Percentiles rank a stretch among this genome's conserved stretches.
These are phyloP conservation scores for Unio delphinus DNA, from an alignment of 2,888 invertebrate species.

Conservation along the genomic window DNA sequence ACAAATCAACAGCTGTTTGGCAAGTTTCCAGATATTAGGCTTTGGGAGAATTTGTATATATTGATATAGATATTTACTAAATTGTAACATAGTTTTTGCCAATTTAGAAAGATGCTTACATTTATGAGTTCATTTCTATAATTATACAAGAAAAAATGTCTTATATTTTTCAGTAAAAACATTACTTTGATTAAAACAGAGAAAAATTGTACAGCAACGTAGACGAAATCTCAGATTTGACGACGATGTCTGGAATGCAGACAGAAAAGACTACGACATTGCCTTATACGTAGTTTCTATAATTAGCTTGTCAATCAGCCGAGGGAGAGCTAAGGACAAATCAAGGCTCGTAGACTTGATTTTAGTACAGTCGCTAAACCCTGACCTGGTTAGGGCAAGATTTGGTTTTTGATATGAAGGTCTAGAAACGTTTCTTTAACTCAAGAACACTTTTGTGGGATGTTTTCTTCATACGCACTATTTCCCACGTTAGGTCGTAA, in stretches of 20 bases:
- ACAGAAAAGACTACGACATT: constrained; percentile 55
- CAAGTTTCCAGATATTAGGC: constrained; percentile 38
- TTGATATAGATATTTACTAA: constrained; percentile 1
- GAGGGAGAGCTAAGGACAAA: constrained; percentile 15
- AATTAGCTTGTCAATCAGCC: constrained; percentile 49
- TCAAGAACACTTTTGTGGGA: too few species aligned
- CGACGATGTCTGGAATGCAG: constrained; percentile 65
- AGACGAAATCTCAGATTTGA: neutral
- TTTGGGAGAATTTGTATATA: constrained; percentile 55
- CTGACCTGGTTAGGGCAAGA: neutral
- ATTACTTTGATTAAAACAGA: constrained; percentile 17
- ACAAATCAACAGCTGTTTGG: constrained; percentile 65
- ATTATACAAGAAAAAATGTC: neutral
- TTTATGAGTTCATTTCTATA: neutral
- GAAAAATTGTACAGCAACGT: constrained; percentile 10
- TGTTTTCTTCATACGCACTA: too few species aligned
- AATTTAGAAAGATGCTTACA: neutral
- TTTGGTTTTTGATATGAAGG: neutral
- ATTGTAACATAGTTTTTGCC: neutral
- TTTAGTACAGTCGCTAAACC: neutral
- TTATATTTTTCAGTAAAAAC: neutral
- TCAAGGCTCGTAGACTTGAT: constrained; percentile 2
- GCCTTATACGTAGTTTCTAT: constrained; percentile 60
- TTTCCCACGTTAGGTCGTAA: too few species aligned
- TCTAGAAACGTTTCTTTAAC: neutral